phyloP scores from a whole-genome alignment of 2,888 invertebrate genomes.

The Phorcus lineatus region DNA sequence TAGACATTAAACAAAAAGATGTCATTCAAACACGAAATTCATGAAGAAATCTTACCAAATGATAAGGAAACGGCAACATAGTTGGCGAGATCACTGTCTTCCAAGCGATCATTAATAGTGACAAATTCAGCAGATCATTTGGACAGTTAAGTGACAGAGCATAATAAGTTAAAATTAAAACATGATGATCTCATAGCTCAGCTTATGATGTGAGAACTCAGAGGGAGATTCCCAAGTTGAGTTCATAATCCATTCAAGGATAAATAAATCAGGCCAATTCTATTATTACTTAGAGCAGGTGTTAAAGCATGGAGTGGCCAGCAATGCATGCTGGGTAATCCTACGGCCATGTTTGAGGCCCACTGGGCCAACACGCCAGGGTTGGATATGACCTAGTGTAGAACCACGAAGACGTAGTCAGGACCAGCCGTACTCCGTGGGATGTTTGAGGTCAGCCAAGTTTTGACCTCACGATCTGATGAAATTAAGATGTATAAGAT shows the following conservation, averaged over 20 bases:
- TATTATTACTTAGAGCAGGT: conserved; percentile 10
- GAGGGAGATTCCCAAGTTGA: not conserved
- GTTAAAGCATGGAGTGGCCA: not conserved
- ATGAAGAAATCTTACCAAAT: too few relatives aligned
- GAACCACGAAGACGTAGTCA: too few relatives aligned
- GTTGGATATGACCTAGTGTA: too few relatives aligned
- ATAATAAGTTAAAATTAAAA: not conserved
- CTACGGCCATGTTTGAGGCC: not conserved
- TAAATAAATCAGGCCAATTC: conserved; percentile 18
- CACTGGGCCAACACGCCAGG: not conserved
- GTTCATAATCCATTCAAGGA: not conserved
- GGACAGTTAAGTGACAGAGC: not conserved
- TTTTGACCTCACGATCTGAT: not conserved
- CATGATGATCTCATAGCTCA: not conserved
- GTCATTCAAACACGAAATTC: too few relatives aligned
- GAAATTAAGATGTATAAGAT: not conserved
- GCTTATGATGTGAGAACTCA: not conserved
- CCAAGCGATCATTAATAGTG: not conserved
- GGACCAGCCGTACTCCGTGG: not conserved
- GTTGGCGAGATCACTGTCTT: too few relatives aligned
- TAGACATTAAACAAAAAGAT: too few relatives aligned
- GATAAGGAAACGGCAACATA: too few relatives aligned
- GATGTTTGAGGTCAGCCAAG: not conserved
- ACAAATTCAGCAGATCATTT: not conserved
- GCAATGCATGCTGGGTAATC: not conserved